A percentile compares a stretch with the other conserved stretches of the same genome.
Evolutionary conservation across 1,140 invertebrate species (phyloP).

Genomic region (Heliconius nattereri): DNA sequence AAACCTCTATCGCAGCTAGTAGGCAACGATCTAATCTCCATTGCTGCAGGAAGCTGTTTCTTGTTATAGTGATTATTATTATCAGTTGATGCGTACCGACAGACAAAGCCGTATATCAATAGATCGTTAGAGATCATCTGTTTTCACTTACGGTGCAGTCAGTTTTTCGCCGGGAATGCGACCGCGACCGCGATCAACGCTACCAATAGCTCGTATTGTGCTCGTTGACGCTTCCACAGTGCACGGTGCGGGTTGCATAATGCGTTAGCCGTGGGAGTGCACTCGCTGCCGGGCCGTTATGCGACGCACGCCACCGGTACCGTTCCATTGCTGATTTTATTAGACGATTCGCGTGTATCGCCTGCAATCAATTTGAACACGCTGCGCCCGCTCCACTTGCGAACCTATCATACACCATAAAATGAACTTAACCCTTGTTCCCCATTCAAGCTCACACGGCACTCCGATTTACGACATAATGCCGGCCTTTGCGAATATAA

Average conservation of each 20-base stretch:
- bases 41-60: slow-evolving; percentile 30
- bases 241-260: slow-evolving; percentile 67
- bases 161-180: slow-evolving; percentile 61
- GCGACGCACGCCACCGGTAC: slow-evolving; percentile 76
- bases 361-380: slow-evolving; percentile 72
- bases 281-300: slow-evolving; percentile 64
- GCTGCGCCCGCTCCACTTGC: slow-evolving; percentile 61
- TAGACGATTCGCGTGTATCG: slow-evolving; percentile 78
- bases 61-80: slow-evolving; percentile 36
- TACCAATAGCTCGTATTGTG: slow-evolving; percentile 56
- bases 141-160: slow-evolving; percentile 59
- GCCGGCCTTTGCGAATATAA: slow-evolving; percentile 53
- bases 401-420: slow-evolving; percentile 61
- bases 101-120: slow-evolving; percentile 46
- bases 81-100: slow-evolving; percentile 19
- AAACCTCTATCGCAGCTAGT: not conserved
- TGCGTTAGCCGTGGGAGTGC: slow-evolving; percentile 69
- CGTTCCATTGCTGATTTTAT: slow-evolving; percentile 80
- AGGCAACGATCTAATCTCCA: slow-evolving; percentile 13
- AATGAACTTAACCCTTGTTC: slow-evolving; percentile 56
- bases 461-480: slow-evolving; percentile 54
- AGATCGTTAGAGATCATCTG: slow-evolving; percentile 52
- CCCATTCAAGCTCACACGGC: slow-evolving; percentile 57
- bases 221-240: slow-evolving; percentile 48
- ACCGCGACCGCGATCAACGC: slow-evolving; percentile 59